Base-by-base conservation (phyloP, 2,888 invertebrate genomes). In the Microctonus hyperodae region DNA sequence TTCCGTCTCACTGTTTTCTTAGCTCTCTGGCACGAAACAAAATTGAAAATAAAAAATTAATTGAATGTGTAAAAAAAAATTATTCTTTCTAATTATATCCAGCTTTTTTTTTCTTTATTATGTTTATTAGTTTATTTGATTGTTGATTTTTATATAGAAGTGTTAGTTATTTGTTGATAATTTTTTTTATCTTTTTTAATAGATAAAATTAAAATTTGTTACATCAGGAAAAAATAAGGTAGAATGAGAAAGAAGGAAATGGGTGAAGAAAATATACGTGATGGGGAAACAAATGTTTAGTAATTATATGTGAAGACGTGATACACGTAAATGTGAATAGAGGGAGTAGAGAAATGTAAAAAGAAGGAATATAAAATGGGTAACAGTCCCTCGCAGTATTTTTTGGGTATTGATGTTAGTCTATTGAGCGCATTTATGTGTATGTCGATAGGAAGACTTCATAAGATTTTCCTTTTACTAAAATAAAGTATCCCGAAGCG, bases 1-100 rank as follows among this genome's bases (percentile, higher is more conserved):
- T 72, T 67, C 68, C 67, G 65, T 63, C 63, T 58, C 58, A 60
- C 70, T 63, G 67, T 61, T 69, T 68, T 65, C 61, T 44, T 44
- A 44, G 16, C 44, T 44, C 16, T 44, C 44, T 44, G 6, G 16
- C 16, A 16, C 6, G 5, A n/a, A 6, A 44, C 16, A 44, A 16
- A 4, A 44, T n/a, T 44, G 44, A 16, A 16, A 44, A 44, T 44
- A 44, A 44, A n/a, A 16, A 44, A 44, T 16, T 44, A 44, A 44
- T 44, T 44, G 44, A 4, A 44, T 20, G 44, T 5, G 16, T 44
- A n/a, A n/a, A 16, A n/a, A n/a, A n/a, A 44, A 44, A n/a, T 16
- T 7, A n/a, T 37, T 4, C 3, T 13, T 37, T n/a, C n/a, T n/a
- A 28, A 28, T 5, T 5, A 28, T 5, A 28, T 44, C 57, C 64